These are phyloP conservation scores for Acrobasis consociella DNA, from an alignment of 2,888 invertebrate species.

Conservation along the genomic window DNA sequence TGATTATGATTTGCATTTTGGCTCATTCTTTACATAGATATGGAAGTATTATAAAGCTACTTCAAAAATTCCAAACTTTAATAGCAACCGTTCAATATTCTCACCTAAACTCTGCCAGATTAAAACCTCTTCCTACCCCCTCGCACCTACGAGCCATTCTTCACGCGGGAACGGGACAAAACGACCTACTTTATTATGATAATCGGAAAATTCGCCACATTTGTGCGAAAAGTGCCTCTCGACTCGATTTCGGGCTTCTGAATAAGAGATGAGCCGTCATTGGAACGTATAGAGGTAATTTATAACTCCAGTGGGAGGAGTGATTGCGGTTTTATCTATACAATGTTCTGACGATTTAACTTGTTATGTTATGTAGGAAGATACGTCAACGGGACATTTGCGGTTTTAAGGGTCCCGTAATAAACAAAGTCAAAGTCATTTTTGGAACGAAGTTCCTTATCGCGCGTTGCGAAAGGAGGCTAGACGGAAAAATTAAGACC, in stretches of 20 bases:
- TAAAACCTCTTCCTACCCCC: conserved; percentile 1
- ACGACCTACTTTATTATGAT: conserved; percentile 71
- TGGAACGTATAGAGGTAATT: conserved; percentile 56
- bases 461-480: too few species aligned
- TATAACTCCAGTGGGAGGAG: conserved; percentile 34
- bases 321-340: conserved; percentile 28
- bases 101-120: conserved; percentile 6
- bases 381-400: too few species aligned
- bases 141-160: conserved; percentile 10
- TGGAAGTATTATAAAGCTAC: not conserved
- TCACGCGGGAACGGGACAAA: conserved; percentile 40
- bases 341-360: conserved; percentile 3
- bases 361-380: too few species aligned
- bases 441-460: too few species aligned
- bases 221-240: conserved; percentile 50
- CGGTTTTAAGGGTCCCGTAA: too few species aligned
- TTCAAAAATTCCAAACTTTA: conserved; percentile 4
- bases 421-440: too few species aligned
- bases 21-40: too few species aligned
- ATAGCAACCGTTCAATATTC: conserved; percentile 18
- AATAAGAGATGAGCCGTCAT: conserved; percentile 66
- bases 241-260: conserved; percentile 54
- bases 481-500: too few species aligned
- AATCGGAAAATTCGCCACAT: conserved; percentile 70
- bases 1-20: too few species aligned